phyloP scores from a whole-genome alignment of 1,140 invertebrate species.

The Battus philenor region DNA sequence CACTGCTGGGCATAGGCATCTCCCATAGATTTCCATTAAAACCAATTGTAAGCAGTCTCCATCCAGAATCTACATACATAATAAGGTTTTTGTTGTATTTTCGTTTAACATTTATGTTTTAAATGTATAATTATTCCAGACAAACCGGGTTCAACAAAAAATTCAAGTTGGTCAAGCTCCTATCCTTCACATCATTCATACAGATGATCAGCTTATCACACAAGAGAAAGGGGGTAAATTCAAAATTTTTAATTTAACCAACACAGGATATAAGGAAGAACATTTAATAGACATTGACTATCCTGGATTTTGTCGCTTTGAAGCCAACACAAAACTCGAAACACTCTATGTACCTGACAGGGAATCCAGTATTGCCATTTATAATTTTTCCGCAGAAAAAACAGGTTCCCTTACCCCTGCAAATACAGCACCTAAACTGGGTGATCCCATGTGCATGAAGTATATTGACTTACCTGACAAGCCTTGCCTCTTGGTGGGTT shows the following conservation, averaged over 20 bases:
- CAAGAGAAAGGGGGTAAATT: constrained; percentile 83
- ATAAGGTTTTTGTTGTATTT: too few species aligned
- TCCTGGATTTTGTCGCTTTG: constrained; percentile 81
- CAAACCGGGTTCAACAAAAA: constrained; percentile 78
- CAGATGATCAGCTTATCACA: constrained; percentile 77
- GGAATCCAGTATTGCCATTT: constrained; percentile 79
- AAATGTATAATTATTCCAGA: constrained; percentile 59
- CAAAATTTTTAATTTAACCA: constrained; percentile 80
- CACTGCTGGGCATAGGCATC: too few species aligned
- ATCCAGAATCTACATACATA: too few species aligned
- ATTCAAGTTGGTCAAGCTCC: constrained; percentile 76
- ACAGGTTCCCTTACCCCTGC: constrained; percentile 62
- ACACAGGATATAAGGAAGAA: constrained; percentile 77
- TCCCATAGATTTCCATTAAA: too few species aligned
- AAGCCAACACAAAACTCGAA: constrained; percentile 78
- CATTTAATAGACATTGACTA: constrained; percentile 77
- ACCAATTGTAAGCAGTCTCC: too few species aligned
- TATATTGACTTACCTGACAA: constrained; percentile 74
- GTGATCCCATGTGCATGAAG: constrained; percentile 81
- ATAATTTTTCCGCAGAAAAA: constrained; percentile 76
- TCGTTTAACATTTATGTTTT: background rate
- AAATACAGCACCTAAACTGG: constrained; percentile 53
- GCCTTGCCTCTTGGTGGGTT: constrained; percentile 77
- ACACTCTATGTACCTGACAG: constrained; percentile 80
- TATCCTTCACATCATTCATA: constrained; percentile 76